These are phyloP conservation scores for Apodemus agrarius DNA, from an alignment of 2,797 vertebrate genomes.

Conservation along the genomic window DNA sequence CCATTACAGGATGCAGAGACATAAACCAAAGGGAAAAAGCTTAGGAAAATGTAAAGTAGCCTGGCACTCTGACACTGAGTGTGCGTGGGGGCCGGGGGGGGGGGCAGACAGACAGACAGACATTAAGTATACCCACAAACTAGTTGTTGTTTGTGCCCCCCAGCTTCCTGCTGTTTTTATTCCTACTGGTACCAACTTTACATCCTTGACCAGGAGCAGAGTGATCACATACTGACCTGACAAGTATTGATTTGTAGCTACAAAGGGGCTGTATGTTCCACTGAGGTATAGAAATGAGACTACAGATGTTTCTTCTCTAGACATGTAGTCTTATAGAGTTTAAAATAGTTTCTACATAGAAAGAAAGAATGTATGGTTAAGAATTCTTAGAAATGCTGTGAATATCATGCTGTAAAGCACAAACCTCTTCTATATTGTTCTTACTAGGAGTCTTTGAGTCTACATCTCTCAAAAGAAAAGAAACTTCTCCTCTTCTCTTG, in stretches of 20 bases:
- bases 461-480: background rate
- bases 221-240: background rate
- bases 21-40: background rate
- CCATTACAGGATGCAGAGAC: background rate
- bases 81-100: background rate
- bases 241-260: background rate
- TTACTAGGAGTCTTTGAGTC: background rate
- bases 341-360: background rate
- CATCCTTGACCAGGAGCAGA: background rate
- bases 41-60: background rate
- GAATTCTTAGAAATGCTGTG: background rate
- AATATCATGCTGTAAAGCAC: background rate
- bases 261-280: background rate
- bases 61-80: background rate
- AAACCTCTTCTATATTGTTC: background rate
- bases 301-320: background rate
- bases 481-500: background rate
- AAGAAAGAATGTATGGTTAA: background rate
- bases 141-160: background rate
- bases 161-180: background rate
- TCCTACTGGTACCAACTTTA: background rate
- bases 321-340: conserved; percentile 1
- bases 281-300: background rate
- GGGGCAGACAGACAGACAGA: background rate
- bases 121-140: background rate